Percentiles rank a stretch among this genome's conserved stretches.
Evolutionary conservation across 2,888 invertebrate genomes (phyloP).

Genomic region (Drosophila setosimentum): DNA sequence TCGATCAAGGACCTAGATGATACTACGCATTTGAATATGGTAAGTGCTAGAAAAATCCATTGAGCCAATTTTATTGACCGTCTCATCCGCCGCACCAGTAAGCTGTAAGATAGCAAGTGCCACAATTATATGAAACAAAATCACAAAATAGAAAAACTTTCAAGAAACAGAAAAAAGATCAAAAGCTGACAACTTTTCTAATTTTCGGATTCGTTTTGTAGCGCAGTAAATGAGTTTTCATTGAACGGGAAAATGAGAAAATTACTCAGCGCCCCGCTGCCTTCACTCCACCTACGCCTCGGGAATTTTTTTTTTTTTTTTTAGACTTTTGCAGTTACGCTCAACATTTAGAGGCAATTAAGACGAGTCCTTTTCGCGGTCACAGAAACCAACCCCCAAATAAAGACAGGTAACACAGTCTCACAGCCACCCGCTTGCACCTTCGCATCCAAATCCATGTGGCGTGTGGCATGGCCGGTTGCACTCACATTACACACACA

Average conservation of each 20-base stretch:
- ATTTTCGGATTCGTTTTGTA: constrained; percentile 53
- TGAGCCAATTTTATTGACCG: constrained; percentile 13
- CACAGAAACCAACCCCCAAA: constrained; percentile 19
- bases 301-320: constrained; percentile 19
- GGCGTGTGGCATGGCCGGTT: constrained; percentile 69
- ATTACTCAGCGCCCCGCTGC: constrained; percentile 42
- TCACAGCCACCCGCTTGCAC: constrained; percentile 36
- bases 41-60: constrained; percentile 62
- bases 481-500: constrained; percentile 51
- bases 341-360: constrained; percentile 74
- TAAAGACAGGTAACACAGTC: constrained; percentile 21
- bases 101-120: neutral
- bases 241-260: constrained; percentile 80
- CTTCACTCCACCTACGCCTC: constrained; percentile 4
- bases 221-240: constrained; percentile 66
- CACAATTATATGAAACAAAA: constrained; percentile 33
- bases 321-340: constrained; percentile 32
- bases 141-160: constrained; percentile 40
- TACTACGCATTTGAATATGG: constrained; percentile 56
- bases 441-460: constrained; percentile 31
- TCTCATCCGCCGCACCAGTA: neutral
- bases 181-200: constrained; percentile 72
- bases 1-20: constrained; percentile 8
- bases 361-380: constrained; percentile 46
- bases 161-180: constrained; percentile 55